Evolutionary conservation across 1,140 invertebrate genomes (phyloP).

Genomic region (Gonatopus flavifemur): DNA sequence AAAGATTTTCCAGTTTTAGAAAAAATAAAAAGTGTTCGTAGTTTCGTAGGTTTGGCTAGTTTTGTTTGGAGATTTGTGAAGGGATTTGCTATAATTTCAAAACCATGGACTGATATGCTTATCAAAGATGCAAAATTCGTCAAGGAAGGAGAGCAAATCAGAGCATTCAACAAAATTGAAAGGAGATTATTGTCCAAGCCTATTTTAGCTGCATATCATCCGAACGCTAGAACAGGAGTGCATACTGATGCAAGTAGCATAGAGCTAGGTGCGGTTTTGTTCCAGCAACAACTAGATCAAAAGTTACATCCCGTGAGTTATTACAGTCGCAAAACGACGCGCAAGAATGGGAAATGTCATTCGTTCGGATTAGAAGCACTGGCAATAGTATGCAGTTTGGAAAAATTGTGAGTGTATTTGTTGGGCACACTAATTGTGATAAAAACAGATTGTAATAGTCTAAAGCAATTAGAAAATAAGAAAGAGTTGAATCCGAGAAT

Average conservation of each 20-base stretch:
- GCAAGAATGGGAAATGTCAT: conserved; percentile 37
- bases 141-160: conserved; percentile 2
- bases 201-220: too few species aligned
- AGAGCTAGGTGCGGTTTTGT: conserved; percentile 31
- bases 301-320: too few species aligned
- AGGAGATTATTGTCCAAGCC: too few species aligned
- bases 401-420: conserved; percentile 37
- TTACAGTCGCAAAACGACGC: conserved; percentile 36
- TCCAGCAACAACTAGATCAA: conserved; percentile 22
- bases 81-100: conserved; percentile 30
- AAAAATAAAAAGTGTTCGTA: conserved; percentile 29
- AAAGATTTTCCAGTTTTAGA: conserved; percentile 2
- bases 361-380: too few species aligned
- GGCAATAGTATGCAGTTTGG: too few species aligned
- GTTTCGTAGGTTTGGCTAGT: too few species aligned
- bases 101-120: conserved; percentile 28
- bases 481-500: conserved; percentile 39
- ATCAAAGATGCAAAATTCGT: conserved; percentile 19
- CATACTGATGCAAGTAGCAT: too few species aligned
- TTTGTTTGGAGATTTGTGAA: conserved; percentile 43
- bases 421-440: conserved; percentile 36
- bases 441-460: too few species aligned
- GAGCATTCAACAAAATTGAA: conserved; percentile 9
- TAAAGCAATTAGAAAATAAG: conserved; percentile 35
- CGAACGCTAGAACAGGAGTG: too few species aligned